Evolutionary conservation across 2,888 invertebrate genomes (phyloP).

Genomic region (Orchestes rusci): DNA sequence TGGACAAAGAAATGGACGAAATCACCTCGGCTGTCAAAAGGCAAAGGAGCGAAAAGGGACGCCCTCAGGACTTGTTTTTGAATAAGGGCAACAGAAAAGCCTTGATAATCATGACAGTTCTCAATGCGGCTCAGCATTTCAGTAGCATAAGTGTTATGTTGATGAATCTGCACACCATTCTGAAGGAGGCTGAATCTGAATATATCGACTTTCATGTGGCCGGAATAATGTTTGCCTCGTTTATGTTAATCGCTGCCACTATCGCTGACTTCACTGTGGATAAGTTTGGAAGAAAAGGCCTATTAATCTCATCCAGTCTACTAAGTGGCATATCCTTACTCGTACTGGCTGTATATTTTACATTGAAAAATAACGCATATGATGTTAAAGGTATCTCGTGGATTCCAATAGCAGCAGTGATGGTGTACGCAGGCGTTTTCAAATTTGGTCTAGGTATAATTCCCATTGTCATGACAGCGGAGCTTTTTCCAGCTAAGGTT

Average conservation of each 20-base stretch:
- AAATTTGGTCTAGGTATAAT: conserved; percentile 41
- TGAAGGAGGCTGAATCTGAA: conserved; percentile 38
- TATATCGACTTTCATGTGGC: conserved; percentile 34
- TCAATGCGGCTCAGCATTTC: conserved; percentile 41
- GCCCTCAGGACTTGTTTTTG: conserved; percentile 37
- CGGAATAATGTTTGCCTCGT: conserved; percentile 39
- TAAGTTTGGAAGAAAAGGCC: conserved; percentile 38
- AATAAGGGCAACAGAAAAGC: conserved; percentile 41
- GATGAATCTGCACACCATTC: conserved; percentile 41
- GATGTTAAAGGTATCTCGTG: conserved; percentile 32
- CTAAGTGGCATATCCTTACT: conserved; percentile 38
- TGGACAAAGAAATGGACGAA: conserved; percentile 39
- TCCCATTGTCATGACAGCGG: conserved; percentile 41
- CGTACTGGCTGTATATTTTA: conserved; percentile 38
- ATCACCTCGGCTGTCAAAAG: conserved; percentile 38
- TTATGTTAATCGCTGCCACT: conserved; percentile 39
- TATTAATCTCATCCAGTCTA: conserved; percentile 37
- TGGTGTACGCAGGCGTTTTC: conserved; percentile 36
- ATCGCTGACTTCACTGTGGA: conserved; percentile 38
- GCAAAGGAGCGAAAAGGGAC: conserved; percentile 39
- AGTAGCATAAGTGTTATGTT: conserved; percentile 42
- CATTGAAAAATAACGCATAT: conserved; percentile 32
- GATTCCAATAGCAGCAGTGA: conserved; percentile 33
- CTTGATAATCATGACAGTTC: conserved; percentile 39
- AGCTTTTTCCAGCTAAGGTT: conserved; percentile 41